Conservation (phyloP, 2,113 vertebrate genomes). For the Eupsittula cactorum region DNA sequence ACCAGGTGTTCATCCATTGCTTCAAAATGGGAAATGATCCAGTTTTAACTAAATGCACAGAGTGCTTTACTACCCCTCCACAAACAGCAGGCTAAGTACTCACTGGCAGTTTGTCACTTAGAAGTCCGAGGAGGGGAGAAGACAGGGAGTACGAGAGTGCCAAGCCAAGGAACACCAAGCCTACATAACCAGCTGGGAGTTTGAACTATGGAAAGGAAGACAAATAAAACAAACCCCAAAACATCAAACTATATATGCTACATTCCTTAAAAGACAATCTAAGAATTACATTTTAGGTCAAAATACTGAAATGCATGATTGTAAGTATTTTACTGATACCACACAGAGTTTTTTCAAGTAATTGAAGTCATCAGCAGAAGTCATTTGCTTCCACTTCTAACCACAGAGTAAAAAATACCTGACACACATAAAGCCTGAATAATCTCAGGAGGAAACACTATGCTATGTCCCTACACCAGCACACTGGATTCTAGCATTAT, state of each 20-base stretch:
- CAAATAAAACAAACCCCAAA: neutral
- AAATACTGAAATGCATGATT: neutral
- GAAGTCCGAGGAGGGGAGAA: slow-evolving; percentile 86
- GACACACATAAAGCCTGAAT: neutral
- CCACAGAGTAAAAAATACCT: neutral
- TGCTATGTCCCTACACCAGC: neutral
- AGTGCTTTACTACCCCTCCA: neutral
- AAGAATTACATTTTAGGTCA: neutral
- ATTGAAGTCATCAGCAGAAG: neutral
- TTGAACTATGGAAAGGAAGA: slow-evolving; percentile 78
- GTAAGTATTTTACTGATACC: neutral
- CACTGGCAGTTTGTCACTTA: slow-evolving; percentile 91
- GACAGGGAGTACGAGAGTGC: slow-evolving; percentile 85
- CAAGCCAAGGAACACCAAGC: slow-evolving; percentile 89
- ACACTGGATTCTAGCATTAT: neutral
- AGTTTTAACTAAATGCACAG: neutral
- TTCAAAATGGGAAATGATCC: neutral
- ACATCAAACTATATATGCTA: neutral
- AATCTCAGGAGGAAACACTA: neutral
- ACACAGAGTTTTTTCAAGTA: neutral
- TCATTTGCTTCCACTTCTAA: neutral
- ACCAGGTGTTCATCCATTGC: neutral
- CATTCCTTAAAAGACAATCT: neutral
- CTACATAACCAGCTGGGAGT: slow-evolving; percentile 86
- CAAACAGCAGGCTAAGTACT: slow-evolving; percentile 50